phyloP scores from a whole-genome alignment of 2,113 vertebrate genomes.

The Hippoglossus stenolepis region DNA sequence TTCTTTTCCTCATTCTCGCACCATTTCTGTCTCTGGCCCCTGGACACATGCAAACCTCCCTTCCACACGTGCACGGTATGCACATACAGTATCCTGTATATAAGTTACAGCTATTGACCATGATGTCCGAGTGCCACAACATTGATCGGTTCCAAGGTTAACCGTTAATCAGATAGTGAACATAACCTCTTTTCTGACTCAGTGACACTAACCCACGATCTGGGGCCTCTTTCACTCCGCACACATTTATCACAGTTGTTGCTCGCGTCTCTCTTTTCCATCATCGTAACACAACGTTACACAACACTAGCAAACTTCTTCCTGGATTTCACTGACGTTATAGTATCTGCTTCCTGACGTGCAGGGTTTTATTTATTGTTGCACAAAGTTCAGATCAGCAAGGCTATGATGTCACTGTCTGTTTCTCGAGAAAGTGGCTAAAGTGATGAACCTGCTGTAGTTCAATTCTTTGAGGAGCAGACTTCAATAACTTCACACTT shows the following conservation, averaged over 20 bases:
- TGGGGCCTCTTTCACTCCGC: constrained; percentile 3
- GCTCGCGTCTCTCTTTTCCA: no score
- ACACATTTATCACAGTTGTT: no score
- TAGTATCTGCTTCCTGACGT: background rate
- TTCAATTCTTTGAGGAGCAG: no score
- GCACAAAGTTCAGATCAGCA: background rate
- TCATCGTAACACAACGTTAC: no score
- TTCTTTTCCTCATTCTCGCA: background rate
- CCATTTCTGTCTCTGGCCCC: background rate
- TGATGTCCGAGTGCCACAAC: constrained; percentile 15
- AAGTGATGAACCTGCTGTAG: no score
- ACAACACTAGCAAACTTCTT: no score
- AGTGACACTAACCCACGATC: background rate
- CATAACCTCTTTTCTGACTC: constrained; percentile 20
- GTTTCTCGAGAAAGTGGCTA: no score
- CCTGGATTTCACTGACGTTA: background rate
- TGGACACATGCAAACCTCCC: background rate
- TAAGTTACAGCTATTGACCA: constrained; percentile 21
- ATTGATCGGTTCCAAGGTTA: constrained; percentile 52
- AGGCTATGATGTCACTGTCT: no score
- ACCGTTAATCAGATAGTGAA: constrained; percentile 24
- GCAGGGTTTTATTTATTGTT: no score
- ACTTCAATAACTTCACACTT: no score
- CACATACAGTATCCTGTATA: background rate
- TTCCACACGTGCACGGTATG: background rate